Evolutionary conservation across 2,113 vertebrate species (phyloP).

Genomic region (Macrotus californicus): DNA sequence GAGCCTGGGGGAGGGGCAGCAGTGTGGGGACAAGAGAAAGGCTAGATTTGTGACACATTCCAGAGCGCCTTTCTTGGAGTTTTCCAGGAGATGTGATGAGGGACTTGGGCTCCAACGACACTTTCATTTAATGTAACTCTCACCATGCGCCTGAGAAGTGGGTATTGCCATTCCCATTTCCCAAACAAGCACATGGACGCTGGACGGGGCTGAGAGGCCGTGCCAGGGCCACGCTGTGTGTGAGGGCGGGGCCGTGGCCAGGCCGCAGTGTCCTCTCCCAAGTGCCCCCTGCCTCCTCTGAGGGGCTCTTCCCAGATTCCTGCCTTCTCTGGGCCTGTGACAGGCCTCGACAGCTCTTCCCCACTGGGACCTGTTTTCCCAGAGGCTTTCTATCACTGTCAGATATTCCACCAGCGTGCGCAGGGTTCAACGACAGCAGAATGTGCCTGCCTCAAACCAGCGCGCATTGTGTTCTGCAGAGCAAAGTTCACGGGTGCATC

Average conservation of each 20-base stretch:
- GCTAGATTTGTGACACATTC: not conserved
- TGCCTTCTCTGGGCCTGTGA: not conserved
- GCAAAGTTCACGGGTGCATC: constrained; percentile 76
- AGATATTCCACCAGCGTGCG: not conserved
- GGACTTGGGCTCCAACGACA: no score
- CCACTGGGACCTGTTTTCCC: accelerated
- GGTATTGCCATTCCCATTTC: accelerated
- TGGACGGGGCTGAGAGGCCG: accelerated
- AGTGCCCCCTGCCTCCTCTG: not conserved
- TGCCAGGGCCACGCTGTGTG: not conserved
- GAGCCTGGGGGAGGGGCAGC: not conserved
- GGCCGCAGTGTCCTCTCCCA: no score
- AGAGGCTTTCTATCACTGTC: no score
- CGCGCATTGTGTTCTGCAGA: constrained; percentile 65
- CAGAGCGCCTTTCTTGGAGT: not conserved
- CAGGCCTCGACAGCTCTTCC: not conserved
- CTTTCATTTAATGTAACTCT: not conserved
- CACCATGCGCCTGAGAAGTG: not conserved
- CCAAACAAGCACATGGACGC: accelerated
- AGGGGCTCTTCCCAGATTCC: constrained; percentile 22
- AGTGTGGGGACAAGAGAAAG: not conserved
- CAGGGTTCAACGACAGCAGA: constrained; percentile 47
- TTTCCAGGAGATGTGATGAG: not conserved
- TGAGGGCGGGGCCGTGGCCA: not conserved
- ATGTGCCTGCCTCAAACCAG: constrained; percentile 64